Evolutionary conservation across 2,797 vertebrate species (phyloP).

Genomic region (Spondyliosoma cantharus): DNA sequence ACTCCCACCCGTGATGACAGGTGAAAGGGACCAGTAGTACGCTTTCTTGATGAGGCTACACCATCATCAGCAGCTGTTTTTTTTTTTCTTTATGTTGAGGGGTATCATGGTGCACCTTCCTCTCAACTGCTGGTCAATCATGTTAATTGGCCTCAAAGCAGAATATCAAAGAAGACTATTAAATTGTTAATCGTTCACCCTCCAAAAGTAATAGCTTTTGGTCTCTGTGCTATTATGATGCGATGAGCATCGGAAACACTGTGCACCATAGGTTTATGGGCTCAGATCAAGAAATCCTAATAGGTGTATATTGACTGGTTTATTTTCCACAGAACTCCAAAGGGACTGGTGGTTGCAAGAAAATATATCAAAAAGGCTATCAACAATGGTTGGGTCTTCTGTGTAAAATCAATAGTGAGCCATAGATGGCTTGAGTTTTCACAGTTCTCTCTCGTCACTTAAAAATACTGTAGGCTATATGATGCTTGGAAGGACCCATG

Average conservation of each 20-base stretch:
- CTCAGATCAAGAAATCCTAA: slow-evolving; percentile 99
- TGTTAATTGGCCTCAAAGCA: slow-evolving; percentile 93
- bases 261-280: slow-evolving; percentile 91
- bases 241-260: slow-evolving; percentile 93
- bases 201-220: slow-evolving; percentile 62
- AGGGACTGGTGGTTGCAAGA: slow-evolving; percentile 93
- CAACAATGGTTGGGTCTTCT: slow-evolving; percentile 97
- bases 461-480: slow-evolving; percentile 91
- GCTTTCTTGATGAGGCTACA: slow-evolving; percentile 89
- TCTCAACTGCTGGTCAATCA: slow-evolving; percentile 91
- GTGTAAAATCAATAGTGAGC: slow-evolving; percentile 99
- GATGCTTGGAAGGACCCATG: slow-evolving; percentile 89
- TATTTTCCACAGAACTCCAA: slow-evolving; percentile 92
- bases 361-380: slow-evolving; percentile 99
- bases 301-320: slow-evolving; percentile 99
- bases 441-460: slow-evolving; percentile 99
- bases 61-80: slow-evolving; percentile 93
- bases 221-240: slow-evolving; percentile 92
- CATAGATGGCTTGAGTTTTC: slow-evolving; percentile 99
- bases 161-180: slow-evolving; percentile 83
- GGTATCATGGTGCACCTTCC: slow-evolving; percentile 89
- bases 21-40: slow-evolving; percentile 90
- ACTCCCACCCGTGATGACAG: slow-evolving; percentile 89
- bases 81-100: slow-evolving; percentile 85
- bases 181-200: slow-evolving; percentile 68